phyloP scores from a whole-genome alignment of 2,113 vertebrate species.

The Haplochromis vanheusdeni region DNA sequence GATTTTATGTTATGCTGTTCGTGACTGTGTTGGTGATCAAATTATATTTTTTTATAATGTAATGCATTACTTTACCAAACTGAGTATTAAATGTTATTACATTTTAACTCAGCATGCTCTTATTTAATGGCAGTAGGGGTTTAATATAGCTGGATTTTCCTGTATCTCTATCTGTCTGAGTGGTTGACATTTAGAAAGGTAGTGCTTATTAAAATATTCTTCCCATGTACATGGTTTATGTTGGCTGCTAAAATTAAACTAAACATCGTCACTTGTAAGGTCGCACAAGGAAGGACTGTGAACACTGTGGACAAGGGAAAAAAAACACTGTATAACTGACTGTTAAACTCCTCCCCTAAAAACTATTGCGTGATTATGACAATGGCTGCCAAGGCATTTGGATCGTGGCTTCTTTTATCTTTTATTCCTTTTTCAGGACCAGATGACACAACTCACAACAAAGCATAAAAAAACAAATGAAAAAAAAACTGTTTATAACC shows the following conservation, averaged over 20 bases:
- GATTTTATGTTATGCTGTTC: neutral
- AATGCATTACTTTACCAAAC: neutral
- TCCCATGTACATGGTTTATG: neutral
- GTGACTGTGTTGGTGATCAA: neutral
- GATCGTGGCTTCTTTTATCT: neutral
- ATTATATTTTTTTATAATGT: neutral
- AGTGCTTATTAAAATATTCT: neutral
- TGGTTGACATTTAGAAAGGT: constrained; percentile 29
- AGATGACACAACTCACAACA: neutral
- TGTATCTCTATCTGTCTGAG: constrained; percentile 1
- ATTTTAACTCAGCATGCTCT: neutral
- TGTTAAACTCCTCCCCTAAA: neutral
- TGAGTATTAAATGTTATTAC: neutral
- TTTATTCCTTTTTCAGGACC: neutral
- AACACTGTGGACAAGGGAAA: neutral
- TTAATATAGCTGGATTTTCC: constrained; percentile 5
- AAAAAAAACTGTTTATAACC: neutral
- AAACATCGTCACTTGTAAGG: constrained; percentile 10
- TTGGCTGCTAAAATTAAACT: neutral
- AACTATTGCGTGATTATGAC: neutral
- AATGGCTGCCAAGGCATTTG: neutral
- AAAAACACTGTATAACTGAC: neutral
- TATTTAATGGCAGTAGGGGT: neutral
- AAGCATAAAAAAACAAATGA: neutral
- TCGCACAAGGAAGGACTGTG: neutral